Percentiles rank a stretch among this genome's conserved stretches.
Conservation (phyloP, 2,797 vertebrate species). For the Rhinatrema bivittatum region DNA sequence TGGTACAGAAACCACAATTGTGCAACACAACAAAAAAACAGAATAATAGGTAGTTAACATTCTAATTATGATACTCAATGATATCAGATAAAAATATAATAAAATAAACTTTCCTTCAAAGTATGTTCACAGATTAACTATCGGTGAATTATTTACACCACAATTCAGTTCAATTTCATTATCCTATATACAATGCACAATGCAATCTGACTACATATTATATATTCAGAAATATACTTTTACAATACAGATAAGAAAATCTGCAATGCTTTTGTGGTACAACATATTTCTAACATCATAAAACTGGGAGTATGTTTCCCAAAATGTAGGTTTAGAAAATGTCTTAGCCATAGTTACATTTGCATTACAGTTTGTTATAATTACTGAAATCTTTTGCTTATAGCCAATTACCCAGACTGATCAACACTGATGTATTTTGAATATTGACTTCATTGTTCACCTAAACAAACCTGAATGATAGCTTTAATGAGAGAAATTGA, state of each 20-base stretch:
- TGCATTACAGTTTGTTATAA: neutral
- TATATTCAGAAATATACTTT: constrained; percentile 26
- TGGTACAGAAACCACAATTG: neutral
- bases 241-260: constrained; percentile 5
- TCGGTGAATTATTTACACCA: constrained; percentile 40
- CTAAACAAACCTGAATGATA: too few relatives aligned
- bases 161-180: constrained; percentile 18
- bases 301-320: too few relatives aligned
- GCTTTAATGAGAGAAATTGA: too few relatives aligned
- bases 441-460: too few relatives aligned
- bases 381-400: neutral
- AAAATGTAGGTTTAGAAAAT: neutral
- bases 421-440: neutral
- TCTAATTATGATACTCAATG: neutral
- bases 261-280: neutral
- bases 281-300: accelerated
- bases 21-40: neutral
- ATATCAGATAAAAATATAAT: neutral
- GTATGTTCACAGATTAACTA: constrained; percentile 8
- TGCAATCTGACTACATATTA: constrained; percentile 15
- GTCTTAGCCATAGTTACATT: neutral
- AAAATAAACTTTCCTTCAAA: constrained; percentile 14
- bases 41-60: constrained; percentile 10
- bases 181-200: constrained; percentile 23
- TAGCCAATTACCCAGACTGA: neutral